Evolutionary conservation across 2,113 vertebrate genomes (phyloP).

Genomic region (Anas platyrhynchos): DNA sequence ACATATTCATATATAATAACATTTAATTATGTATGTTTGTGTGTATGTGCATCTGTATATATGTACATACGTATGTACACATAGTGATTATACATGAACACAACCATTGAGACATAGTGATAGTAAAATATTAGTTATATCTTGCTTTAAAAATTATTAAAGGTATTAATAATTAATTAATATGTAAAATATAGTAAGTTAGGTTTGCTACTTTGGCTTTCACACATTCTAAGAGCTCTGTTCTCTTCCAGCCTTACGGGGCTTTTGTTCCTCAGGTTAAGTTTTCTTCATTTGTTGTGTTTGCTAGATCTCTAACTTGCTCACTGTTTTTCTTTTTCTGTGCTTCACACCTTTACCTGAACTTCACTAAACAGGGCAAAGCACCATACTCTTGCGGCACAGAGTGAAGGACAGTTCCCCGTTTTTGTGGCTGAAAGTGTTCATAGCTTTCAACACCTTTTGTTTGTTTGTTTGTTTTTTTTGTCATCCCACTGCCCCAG

Average conservation of each 20-base stretch:
- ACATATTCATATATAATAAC: background rate
- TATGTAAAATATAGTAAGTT: background rate
- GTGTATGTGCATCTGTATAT: background rate
- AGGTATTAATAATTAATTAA: background rate
- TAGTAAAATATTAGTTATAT: background rate
- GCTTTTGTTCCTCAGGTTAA: background rate
- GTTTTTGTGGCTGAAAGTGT: background rate
- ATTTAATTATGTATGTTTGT: background rate
- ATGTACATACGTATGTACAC: background rate
- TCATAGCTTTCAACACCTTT: background rate
- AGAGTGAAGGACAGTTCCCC: background rate
- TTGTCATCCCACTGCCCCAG: too few relatives aligned
- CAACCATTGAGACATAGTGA: background rate
- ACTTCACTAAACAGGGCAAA: background rate
- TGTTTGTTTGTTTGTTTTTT: background rate
- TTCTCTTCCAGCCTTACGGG: rapidly evolving
- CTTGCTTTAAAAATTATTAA: background rate
- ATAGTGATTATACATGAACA: background rate
- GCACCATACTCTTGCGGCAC: rapidly evolving
- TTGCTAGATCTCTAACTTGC: background rate
- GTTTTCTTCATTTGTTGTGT: background rate
- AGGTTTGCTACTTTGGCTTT: background rate
- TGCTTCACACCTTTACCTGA: background rate
- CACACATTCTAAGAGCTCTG: background rate
- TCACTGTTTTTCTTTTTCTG: background rate